Percentiles rank a stretch among this genome's conserved stretches.
Conservation (phyloP, 2,888 invertebrate species). For the Philonicus albiceps region DNA sequence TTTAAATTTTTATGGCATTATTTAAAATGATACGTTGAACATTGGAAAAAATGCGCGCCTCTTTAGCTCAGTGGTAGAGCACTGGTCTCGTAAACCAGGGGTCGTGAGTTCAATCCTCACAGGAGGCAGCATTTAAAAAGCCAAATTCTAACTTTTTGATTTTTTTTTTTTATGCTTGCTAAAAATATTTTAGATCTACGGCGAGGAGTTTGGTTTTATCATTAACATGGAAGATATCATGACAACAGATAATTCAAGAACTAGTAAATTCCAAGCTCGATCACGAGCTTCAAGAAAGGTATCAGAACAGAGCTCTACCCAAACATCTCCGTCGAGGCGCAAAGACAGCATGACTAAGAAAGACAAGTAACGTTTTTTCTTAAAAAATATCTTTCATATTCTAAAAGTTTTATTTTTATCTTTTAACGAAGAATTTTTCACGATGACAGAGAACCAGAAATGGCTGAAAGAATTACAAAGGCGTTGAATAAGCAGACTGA, state of each 20-base stretch:
- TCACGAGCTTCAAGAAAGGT: slow-evolving; percentile 71
- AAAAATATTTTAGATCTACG: slow-evolving; percentile 72
- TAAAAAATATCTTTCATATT: not conserved
- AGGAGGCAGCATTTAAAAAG: slow-evolving; percentile 49
- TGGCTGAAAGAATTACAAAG: slow-evolving; percentile 59
- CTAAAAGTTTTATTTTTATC: not conserved
- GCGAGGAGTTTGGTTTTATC: slow-evolving; percentile 80
- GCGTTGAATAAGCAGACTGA: slow-evolving; percentile 61
- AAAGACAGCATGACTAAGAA: slow-evolving; percentile 75
- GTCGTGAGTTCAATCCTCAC: slow-evolving; percentile 51
- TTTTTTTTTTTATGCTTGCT: not conserved
- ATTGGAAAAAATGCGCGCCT: slow-evolving; percentile 1
- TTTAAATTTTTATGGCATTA: not conserved
- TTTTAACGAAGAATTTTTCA: slow-evolving; percentile 48
- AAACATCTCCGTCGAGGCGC: slow-evolving; percentile 78
- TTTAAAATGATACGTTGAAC: not conserved
- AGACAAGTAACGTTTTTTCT: slow-evolving; percentile 12
- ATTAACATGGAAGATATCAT: slow-evolving; percentile 67
- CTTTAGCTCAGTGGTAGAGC: slow-evolving; percentile 50
- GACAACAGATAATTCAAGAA: slow-evolving; percentile 63
- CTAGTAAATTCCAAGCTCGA: slow-evolving; percentile 57
- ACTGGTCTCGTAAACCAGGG: slow-evolving; percentile 50
- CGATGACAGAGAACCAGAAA: slow-evolving; percentile 61
- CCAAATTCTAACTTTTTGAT: too few relatives aligned
- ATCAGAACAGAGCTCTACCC: slow-evolving; percentile 81